These are phyloP conservation scores for Sinella curviseta DNA, from an alignment of 1,140 invertebrate genomes.

Conservation along the genomic window DNA sequence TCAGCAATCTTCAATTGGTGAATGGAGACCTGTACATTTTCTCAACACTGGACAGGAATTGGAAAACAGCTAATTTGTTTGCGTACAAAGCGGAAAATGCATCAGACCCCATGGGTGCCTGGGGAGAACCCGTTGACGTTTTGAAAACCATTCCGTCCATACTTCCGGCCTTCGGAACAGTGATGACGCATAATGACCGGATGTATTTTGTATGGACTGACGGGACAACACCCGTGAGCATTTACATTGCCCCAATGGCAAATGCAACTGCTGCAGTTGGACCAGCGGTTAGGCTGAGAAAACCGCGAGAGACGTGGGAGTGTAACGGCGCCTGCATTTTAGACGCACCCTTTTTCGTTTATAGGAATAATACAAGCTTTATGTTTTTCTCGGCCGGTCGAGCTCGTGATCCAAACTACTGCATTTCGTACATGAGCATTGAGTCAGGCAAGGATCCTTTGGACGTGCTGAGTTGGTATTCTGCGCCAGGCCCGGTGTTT, in stretches of 20 bases:
- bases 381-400: not conserved
- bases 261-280: slow-evolving; percentile 21
- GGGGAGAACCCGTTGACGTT: slow-evolving; percentile 22
- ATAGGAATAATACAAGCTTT: slow-evolving; percentile 8
- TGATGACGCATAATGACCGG: not conserved
- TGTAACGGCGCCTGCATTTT: not conserved
- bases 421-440: slow-evolving; percentile 25
- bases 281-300: slow-evolving; percentile 12
- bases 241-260: slow-evolving; percentile 43
- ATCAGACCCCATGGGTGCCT: slow-evolving; percentile 31
- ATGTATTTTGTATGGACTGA: slow-evolving; percentile 8
- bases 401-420: slow-evolving; percentile 19
- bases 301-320: slow-evolving; percentile 36
- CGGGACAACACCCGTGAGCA: too few species aligned
- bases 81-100: slow-evolving; percentile 35
- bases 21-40: too few species aligned
- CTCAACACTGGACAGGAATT: too few species aligned
- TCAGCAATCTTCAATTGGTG: too few species aligned
- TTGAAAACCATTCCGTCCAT: not conserved
- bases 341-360: slow-evolving; percentile 25
- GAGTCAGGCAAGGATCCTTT: slow-evolving; percentile 23
- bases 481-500: not conserved
- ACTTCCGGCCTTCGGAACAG: slow-evolving; percentile 2
- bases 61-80: too few species aligned
- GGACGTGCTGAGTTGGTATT: not conserved